Base-by-base conservation (phyloP, 2,113 vertebrate species). In the Ifrita kowaldi region DNA sequence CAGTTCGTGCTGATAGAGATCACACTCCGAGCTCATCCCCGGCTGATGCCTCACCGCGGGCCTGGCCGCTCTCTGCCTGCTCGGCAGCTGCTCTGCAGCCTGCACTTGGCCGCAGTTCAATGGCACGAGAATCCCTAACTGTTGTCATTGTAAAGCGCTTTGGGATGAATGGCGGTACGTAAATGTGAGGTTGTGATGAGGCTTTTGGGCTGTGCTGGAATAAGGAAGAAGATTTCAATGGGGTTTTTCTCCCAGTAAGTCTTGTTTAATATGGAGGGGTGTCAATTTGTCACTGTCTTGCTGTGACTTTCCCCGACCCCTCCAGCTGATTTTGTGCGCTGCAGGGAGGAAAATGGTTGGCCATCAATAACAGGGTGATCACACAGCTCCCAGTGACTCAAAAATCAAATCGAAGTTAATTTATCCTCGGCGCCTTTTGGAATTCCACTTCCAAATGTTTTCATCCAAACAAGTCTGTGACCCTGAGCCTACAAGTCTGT, bases 11-110 rank as follows among this genome's bases (percentile, higher is more conserved):
- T 10, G 79, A 20, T 20, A 13, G 83, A 33, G 89, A 57, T 86
- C 64, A 3, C 37, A 2, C 9, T 3, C 42, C 24, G 13, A 2
- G 71, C 53, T 28, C 64, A 26, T 16, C 41, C 28, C 35, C 10
- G 77, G 13, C 3, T 3, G 62, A 7, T 87, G 32, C 81, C 84
- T 71, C 35, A 4, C 57, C 53, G 0, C 20, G 44, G 50, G 60
- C 84, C 70, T 47, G 75, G 73, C 80, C 70, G 22, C 35, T 0
- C 39, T 35, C n/a, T 50, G 59, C 23, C 64, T 62, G 3, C 73
- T 33, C 59, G 60, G 80, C 79, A 90, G 87, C 70, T 74, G 94
- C 70, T 89, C 13, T 79, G 84, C 83, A 41, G 50, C 87, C 75
- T 60, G 89, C 33, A 3, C 16, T 33, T 82, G 91, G 68, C 91